phyloP scores from a whole-genome alignment of 2,888 invertebrate species.

The Acanthosepion pharaonis region DNA sequence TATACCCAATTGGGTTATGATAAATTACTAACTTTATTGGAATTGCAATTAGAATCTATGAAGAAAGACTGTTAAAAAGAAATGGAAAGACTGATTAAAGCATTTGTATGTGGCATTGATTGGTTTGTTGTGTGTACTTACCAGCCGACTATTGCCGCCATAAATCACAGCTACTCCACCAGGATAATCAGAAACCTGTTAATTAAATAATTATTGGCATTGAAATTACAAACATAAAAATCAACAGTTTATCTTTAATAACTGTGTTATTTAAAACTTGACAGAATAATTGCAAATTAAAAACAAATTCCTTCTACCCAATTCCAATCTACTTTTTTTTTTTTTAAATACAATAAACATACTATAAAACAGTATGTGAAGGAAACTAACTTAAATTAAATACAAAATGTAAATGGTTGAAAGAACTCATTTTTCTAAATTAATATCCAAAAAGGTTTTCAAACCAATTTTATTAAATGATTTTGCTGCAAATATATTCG shows the following conservation, averaged over 20 bases:
- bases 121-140: conserved; percentile 66
- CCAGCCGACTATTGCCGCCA: conserved; percentile 90
- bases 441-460: too few relatives aligned
- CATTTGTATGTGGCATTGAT: neutral
- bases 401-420: too few relatives aligned
- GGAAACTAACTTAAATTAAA: too few relatives aligned
- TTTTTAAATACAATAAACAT: too few relatives aligned
- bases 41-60: neutral
- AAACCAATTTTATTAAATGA: too few relatives aligned
- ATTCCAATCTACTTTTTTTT: too few relatives aligned
- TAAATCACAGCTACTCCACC: conserved; percentile 93
- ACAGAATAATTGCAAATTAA: neutral
- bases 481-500: too few relatives aligned
- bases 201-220: conserved; percentile 48
- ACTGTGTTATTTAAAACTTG: too few relatives aligned
- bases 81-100: neutral
- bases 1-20: neutral
- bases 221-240: neutral
- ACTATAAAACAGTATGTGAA: too few relatives aligned
- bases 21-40: neutral
- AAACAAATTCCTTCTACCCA: neutral
- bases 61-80: neutral
- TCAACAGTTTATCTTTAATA: too few relatives aligned
- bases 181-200: conserved; percentile 88
- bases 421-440: too few relatives aligned